phyloP scores from a whole-genome alignment of 1,140 invertebrate genomes.

The Physella acuta region DNA sequence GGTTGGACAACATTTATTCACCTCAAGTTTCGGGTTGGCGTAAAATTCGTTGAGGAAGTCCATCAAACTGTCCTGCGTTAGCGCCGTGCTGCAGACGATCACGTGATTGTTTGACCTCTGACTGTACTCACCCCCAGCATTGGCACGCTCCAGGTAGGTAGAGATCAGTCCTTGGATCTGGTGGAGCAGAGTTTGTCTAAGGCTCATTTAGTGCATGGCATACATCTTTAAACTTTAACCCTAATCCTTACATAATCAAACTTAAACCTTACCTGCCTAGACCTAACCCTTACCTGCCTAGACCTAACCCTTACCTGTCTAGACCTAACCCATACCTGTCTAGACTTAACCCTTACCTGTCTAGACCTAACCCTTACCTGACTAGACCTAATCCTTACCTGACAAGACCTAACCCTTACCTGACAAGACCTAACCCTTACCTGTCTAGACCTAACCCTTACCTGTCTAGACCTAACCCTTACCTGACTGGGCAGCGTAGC shows the following conservation, averaged over 20 bases:
- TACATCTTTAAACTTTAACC: too few species aligned
- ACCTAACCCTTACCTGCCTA: neutral
- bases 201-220: neutral
- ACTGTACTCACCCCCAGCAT: conserved; percentile 87
- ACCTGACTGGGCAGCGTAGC: conserved; percentile 94
- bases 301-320: too few species aligned
- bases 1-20: conserved; percentile 71
- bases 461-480: conserved; percentile 28
- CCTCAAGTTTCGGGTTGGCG: conserved; percentile 88
- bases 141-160: conserved; percentile 76
- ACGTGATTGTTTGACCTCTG: conserved; percentile 90
- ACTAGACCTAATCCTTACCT: neutral
- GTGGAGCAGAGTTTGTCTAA: neutral
- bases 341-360: too few species aligned
- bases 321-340: neutral
- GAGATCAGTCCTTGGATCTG: conserved; percentile 93
- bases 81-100: conserved; percentile 90
- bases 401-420: neutral
- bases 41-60: conserved; percentile 99
- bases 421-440: neutral
- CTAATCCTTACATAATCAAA: too few species aligned
- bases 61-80: conserved; percentile 95
- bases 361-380: neutral
- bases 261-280: neutral
- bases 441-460: neutral